Conservation (phyloP, 2,797 vertebrate species). For the Paguma larvata region DNA sequence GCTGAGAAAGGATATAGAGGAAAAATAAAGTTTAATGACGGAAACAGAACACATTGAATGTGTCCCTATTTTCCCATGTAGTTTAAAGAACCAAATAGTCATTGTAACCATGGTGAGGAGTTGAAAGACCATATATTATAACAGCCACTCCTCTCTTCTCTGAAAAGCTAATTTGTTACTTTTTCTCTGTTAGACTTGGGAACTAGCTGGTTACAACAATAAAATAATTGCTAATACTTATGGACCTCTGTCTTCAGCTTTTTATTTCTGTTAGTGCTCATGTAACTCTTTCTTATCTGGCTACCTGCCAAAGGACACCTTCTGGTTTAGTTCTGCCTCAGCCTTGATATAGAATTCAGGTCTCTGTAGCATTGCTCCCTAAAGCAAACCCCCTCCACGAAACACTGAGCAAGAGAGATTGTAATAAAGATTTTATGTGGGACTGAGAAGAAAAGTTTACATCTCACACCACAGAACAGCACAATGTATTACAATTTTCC, state of each 20-base stretch:
- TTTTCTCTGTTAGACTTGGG: not conserved
- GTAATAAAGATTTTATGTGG: not conserved
- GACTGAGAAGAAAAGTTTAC: not conserved
- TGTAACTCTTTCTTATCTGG: not conserved
- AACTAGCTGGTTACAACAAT: not conserved
- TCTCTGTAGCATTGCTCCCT: not conserved
- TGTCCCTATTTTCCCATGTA: not conserved
- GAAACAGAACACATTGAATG: not conserved
- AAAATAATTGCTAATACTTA: conserved; percentile 34
- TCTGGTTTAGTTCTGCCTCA: not conserved
- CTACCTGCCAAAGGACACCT: conserved; percentile 19
- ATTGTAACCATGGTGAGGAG: not conserved
- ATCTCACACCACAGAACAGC: not conserved
- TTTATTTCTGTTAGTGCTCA: not conserved
- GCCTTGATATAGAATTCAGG: not conserved
- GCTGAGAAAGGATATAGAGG: not conserved
- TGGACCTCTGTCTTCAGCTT: not conserved
- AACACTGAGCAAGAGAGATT: not conserved
- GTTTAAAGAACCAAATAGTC: conserved; percentile 7
- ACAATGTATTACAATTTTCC: not conserved
- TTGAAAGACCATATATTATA: not conserved
- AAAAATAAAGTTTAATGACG: conserved; percentile 25
- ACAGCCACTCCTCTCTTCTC: not conserved
- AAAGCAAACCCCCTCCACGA: not conserved
- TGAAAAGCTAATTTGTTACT: not conserved